Conservation (phyloP, 2,888 invertebrate species). For the Lasioglossum lativentre region DNA sequence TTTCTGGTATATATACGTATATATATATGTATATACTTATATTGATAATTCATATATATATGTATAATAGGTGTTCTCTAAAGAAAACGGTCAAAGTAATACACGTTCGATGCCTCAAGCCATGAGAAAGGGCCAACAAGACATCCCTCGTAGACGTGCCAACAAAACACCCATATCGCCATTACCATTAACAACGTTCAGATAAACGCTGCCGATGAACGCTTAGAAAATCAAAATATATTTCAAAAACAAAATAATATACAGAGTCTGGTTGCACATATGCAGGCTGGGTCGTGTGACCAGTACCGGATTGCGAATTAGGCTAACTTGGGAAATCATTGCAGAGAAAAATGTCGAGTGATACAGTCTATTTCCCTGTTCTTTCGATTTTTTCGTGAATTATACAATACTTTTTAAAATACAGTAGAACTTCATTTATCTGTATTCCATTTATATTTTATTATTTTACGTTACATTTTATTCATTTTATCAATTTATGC, state of each 20-base stretch:
- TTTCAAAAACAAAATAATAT: not conserved
- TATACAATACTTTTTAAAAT: too few relatives aligned
- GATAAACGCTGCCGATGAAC: constrained; percentile 54
- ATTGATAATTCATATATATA: constrained; percentile 56
- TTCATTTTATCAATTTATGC: too few relatives aligned
- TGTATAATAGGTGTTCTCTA: constrained; percentile 69
- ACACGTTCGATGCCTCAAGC: constrained; percentile 77
- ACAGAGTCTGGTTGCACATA: constrained; percentile 42
- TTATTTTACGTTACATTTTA: too few relatives aligned
- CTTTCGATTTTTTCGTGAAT: too few relatives aligned
- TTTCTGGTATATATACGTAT: constrained; percentile 60
- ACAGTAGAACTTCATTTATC: not conserved
- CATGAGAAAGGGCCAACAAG: constrained; percentile 69
- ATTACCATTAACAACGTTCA: constrained; percentile 78
- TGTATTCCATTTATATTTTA: too few relatives aligned
- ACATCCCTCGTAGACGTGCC: constrained; percentile 77
- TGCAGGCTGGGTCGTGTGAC: not conserved
- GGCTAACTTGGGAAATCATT: not conserved
- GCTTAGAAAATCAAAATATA: constrained; percentile 17
- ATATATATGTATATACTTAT: constrained; percentile 56
- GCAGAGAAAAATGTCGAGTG: not conserved
- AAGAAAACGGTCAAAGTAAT: constrained; percentile 69
- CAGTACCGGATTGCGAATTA: not conserved
- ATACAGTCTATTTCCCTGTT: not conserved
- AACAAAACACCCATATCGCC: constrained; percentile 78